Percentiles rank a stretch among this genome's conserved stretches.
These are phyloP conservation scores for Rhagonycha fulva DNA, from an alignment of 2,888 invertebrate genomes.

Conservation along the genomic window DNA sequence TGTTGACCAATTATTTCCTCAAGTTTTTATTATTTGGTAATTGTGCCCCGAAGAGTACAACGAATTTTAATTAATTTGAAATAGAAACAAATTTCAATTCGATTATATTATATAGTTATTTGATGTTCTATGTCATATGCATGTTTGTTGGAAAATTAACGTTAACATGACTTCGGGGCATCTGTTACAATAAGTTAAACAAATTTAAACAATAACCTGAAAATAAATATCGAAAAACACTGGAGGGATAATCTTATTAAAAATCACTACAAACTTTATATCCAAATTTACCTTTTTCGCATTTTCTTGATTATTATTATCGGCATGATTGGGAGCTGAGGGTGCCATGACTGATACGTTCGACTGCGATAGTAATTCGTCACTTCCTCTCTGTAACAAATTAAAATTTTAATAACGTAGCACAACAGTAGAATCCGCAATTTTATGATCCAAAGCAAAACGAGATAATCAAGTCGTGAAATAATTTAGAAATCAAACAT, in stretches of 20 bases:
- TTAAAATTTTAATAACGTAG: slow-evolving; percentile 40
- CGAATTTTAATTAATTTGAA: not conserved
- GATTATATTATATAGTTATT: not conserved
- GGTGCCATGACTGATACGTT: slow-evolving; percentile 92
- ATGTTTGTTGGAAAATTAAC: slow-evolving; percentile 17
- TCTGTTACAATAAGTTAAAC: slow-evolving; percentile 1
- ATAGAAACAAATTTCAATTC: not conserved
- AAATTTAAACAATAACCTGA: slow-evolving; percentile 5
- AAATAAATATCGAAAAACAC: not conserved
- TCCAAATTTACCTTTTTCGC: slow-evolving; percentile 85
- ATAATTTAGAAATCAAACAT: slow-evolving; percentile 6
- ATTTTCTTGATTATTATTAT: slow-evolving; percentile 90
- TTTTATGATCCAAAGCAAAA: not conserved
- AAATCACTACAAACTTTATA: not conserved
- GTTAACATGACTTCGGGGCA: slow-evolving; percentile 17
- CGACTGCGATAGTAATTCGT: slow-evolving; percentile 95
- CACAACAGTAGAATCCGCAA: not conserved
- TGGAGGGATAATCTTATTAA: not conserved
- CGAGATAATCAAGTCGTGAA: not conserved
- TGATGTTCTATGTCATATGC: slow-evolving; percentile 14
- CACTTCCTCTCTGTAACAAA: slow-evolving; percentile 88
- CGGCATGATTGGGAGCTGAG: slow-evolving; percentile 81
- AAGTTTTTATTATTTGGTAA: too few species aligned
- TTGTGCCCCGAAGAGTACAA: too few species aligned
- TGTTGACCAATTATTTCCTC: too few species aligned